Conservation (phyloP, 1,140 invertebrate genomes). For the Aphelenchoides fujianensis region DNA sequence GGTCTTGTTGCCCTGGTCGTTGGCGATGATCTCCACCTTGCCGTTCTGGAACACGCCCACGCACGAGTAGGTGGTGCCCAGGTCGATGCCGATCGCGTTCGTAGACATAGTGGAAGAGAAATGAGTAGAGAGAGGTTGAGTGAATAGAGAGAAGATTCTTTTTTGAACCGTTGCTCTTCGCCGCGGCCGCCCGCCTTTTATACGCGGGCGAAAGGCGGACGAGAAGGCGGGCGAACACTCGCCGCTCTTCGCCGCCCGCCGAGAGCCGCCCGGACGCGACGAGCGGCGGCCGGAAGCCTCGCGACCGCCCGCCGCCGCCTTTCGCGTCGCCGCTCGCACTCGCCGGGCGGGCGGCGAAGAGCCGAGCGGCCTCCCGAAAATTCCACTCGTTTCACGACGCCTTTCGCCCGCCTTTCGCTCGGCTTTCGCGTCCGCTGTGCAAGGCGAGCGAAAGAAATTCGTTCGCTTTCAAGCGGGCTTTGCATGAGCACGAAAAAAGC, state of each 20-base stretch:
- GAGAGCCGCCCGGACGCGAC: too few relatives aligned
- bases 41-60: conserved; percentile 68
- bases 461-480: too few relatives aligned
- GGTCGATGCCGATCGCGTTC: conserved; percentile 66
- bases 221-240: too few relatives aligned
- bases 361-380: too few relatives aligned
- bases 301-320: too few relatives aligned
- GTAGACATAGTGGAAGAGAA: not conserved
- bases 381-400: conserved; percentile 11
- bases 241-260: too few relatives aligned
- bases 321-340: too few relatives aligned
- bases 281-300: too few relatives aligned
- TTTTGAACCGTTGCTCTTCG: not conserved
- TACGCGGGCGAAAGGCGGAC: too few relatives aligned
- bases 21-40: conserved; percentile 82
- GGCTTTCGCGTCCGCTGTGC: too few relatives aligned
- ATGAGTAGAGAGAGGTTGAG: not conserved
- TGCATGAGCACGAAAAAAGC: too few relatives aligned
- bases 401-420: conserved; percentile 1
- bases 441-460: not conserved
- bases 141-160: not conserved
- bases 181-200: not conserved
- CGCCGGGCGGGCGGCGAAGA: too few relatives aligned
- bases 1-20: conserved; percentile 79
- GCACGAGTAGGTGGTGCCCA: conserved; percentile 68